Conservation (phyloP, 2,797 vertebrate genomes). For the Xiphorhynchus erythropygius region DNA sequence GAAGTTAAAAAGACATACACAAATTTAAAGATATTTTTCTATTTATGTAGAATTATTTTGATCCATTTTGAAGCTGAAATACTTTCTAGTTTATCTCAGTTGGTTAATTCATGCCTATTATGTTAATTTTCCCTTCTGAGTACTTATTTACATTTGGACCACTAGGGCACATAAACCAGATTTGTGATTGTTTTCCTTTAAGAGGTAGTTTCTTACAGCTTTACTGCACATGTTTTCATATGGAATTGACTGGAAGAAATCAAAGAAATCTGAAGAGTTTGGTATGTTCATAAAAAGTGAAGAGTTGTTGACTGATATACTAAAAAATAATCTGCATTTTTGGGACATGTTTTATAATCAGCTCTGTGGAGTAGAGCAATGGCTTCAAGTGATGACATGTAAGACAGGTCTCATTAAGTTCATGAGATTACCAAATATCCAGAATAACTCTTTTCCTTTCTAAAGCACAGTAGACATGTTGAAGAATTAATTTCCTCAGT, state of each 20-base stretch:
- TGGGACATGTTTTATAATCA: neutral
- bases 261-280: neutral
- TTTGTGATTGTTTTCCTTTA: constrained; percentile 41
- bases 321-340: neutral
- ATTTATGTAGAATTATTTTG: constrained; percentile 25
- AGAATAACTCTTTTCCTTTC: neutral
- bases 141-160: constrained; percentile 36
- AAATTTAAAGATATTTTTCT: constrained; percentile 8
- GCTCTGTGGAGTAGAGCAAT: neutral
- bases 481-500: neutral
- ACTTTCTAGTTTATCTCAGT: constrained; percentile 20
- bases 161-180: constrained; percentile 22
- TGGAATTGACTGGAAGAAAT: neutral
- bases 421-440: neutral
- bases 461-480: neutral
- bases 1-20: neutral
- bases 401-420: neutral
- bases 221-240: neutral
- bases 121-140: constrained; percentile 26
- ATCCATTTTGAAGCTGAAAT: constrained; percentile 8
- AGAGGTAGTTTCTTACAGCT: neutral
- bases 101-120: constrained; percentile 35
- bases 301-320: neutral
- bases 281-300: neutral
- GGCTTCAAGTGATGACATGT: neutral